Base-by-base conservation (phyloP, 2,888 invertebrate species). In the Onthophagus sagittarius region DNA sequence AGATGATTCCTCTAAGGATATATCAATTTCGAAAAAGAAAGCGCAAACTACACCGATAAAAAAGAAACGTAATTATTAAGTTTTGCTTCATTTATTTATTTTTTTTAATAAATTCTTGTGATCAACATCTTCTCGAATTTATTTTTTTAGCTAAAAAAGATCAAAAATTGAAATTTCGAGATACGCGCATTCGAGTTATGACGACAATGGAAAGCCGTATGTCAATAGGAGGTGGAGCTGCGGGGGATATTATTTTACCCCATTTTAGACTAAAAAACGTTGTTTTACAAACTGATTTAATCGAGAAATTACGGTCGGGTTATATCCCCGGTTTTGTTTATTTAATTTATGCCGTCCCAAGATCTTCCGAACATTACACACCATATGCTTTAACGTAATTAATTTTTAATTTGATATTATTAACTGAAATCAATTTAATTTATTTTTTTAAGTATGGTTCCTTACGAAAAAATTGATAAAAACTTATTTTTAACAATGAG, bases 401-500 rank as follows among this genome's bases (percentile, higher is more conserved):
- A 71, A 11, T n/a, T 72, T 33, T 23, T 39, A 23, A 11, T 70
- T 11, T 33, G n/a, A n/a, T 64, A 2, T 15, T n/a, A n/a, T n/a
- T n/a, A n/a, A n/a, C n/a, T n/a, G n/a, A n/a, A n/a, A n/a, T n/a
- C n/a, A n/a, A 11, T 64, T 32, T 65, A 9, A 13, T 11, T 39
- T 63, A 5, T 33, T 32, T 69, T 2, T 15, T 69, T 69, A 13
- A 74, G 74, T 5, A 70, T 72, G n/a, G 93, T 94, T 0, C 88
- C 90, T 0, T 95, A 92, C 80, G 88, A 90, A 62, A 87, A 92
- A 71, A 87, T 94, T 15, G 90, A 92, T 79, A 90, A 88, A 81
- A 88, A 85, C 13, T 92, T 94, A 80, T 94, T 91, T 82, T 90
- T 93, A 80, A 96, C 96, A 0, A 92, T 97, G 78, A 94, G 96